These are phyloP conservation scores for Rhinoderma darwinii DNA, from an alignment of 2,113 vertebrate species.

Conservation along the genomic window DNA sequence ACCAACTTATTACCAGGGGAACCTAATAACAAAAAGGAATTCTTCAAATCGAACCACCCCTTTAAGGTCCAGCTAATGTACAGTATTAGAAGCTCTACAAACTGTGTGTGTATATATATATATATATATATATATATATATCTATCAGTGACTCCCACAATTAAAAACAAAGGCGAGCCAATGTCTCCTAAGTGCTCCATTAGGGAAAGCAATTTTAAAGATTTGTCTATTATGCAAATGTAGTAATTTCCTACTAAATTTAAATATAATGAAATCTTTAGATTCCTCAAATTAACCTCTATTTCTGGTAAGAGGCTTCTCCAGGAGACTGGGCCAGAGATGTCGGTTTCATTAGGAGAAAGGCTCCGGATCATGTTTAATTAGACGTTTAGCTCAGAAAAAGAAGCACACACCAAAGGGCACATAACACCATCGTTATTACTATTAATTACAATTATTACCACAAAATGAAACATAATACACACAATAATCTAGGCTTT, in stretches of 20 bases:
- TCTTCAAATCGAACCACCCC: too few relatives aligned
- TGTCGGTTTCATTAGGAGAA: slow-evolving; percentile 3
- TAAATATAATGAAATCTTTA: slow-evolving; percentile 49
- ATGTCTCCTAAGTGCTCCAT: background rate
- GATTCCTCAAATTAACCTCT: slow-evolving; percentile 43
- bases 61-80: too few relatives aligned
- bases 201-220: slow-evolving; percentile 51
- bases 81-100: slow-evolving; percentile 23
- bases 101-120: rapidly evolving
- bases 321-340: background rate
- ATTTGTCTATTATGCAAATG: slow-evolving; percentile 45
- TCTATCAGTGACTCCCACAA: slow-evolving; percentile 13
- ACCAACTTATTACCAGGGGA: too few relatives aligned
- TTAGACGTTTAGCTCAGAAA: background rate
- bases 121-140: background rate
- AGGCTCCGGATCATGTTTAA: background rate
- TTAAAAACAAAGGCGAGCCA: slow-evolving; percentile 41
- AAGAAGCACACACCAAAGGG: background rate
- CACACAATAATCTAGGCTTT: background rate
- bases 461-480: background rate
- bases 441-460: background rate
- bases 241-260: slow-evolving; percentile 31
- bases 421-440: background rate
- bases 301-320: slow-evolving; percentile 28
- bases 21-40: too few relatives aligned